Conservation (phyloP, 2,113 vertebrate genomes). For the Dermatemys mawii region DNA sequence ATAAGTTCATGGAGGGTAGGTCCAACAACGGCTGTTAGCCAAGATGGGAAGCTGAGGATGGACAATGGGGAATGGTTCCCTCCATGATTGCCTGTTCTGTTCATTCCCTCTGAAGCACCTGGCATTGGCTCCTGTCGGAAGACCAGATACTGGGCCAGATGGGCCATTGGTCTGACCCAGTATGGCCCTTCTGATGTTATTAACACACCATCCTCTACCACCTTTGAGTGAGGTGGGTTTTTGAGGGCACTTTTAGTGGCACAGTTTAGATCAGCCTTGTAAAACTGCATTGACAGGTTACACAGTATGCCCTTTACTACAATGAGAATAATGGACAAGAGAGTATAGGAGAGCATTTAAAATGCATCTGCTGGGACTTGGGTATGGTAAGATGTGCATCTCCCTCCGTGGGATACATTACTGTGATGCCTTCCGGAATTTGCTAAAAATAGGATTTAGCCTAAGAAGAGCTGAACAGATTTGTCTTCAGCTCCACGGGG, state of each 20-base stretch:
- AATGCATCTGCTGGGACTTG: neutral
- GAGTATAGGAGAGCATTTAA: neutral
- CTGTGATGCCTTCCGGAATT: neutral
- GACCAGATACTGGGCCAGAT: neutral
- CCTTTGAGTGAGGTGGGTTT: slow-evolving; percentile 66
- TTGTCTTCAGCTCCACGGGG: neutral
- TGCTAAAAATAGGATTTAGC: neutral
- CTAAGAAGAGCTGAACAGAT: neutral
- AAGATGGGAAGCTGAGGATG: neutral
- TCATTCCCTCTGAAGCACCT: neutral
- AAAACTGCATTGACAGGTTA: neutral
- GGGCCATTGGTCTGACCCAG: neutral
- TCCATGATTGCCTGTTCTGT: neutral
- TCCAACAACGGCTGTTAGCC: neutral
- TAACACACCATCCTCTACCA: slow-evolving; percentile 39
- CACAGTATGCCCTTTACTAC: fast-evolving
- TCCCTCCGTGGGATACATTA: neutral
- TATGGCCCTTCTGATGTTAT: neutral
- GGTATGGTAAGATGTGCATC: slow-evolving; percentile 2
- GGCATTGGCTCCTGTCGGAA: neutral
- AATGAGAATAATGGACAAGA: neutral
- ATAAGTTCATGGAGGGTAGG: neutral
- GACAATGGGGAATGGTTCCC: neutral
- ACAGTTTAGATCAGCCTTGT: neutral
- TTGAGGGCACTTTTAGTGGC: neutral